Conservation (phyloP, 23 tunicate species). For the Corella eumyota region DNA sequence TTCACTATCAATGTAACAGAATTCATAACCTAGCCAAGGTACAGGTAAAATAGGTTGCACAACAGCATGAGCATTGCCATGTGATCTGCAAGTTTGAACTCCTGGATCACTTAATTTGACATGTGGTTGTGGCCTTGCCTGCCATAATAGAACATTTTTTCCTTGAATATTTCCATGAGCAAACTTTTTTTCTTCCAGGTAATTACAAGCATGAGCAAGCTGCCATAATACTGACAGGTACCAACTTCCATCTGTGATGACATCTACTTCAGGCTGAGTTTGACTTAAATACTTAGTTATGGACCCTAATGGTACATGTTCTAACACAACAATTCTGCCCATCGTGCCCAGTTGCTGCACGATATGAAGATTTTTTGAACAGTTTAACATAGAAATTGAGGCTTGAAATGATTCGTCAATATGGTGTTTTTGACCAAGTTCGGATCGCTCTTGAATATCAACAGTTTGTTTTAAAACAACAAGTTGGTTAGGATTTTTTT, state of each 20-base stretch:
- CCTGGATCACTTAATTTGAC: conserved; percentile 80
- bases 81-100: conserved; percentile 15
- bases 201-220: conserved; percentile 64
- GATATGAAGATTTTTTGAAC: conserved; percentile 42
- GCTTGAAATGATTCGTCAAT: conserved; percentile 62
- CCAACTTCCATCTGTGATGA: conserved; percentile 23
- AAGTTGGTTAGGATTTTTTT: background rate
- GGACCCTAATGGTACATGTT: conserved; percentile 42
- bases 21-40: conserved; percentile 91
- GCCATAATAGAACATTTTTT: conserved; percentile 57
- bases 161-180: conserved; percentile 81
- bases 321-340: conserved; percentile 44
- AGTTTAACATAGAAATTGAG: conserved; percentile 21
- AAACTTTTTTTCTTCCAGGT: conserved; percentile 48
- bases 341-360: conserved; percentile 54
- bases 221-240: conserved; percentile 61
- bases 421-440: conserved; percentile 21
- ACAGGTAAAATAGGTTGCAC: conserved; percentile 44
- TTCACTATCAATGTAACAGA: conserved; percentile 16
- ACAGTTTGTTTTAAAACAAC: conserved; percentile 31
- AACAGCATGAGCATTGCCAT: background rate
- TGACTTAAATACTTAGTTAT: conserved; percentile 29
- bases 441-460: conserved; percentile 19
- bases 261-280: background rate
- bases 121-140: conserved; percentile 44